Evolutionary conservation across 2,113 vertebrate species (phyloP).

Genomic region (Dunckerocampus dactyliophorus): DNA sequence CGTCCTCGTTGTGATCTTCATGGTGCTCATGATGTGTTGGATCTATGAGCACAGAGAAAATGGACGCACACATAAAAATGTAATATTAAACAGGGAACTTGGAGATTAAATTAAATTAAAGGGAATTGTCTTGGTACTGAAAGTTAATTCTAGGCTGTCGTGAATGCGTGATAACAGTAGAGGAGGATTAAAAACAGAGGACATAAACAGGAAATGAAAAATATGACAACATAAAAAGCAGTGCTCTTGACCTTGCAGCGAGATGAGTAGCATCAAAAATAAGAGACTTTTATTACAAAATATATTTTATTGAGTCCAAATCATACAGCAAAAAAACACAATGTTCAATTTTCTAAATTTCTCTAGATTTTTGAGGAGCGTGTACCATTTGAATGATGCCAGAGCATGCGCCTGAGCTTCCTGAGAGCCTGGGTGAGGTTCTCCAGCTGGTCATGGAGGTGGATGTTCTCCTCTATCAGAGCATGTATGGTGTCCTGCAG

Average conservation of each 20-base stretch:
- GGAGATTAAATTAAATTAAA: neutral
- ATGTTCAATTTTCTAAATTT: too few species aligned
- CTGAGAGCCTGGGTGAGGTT: constrained; percentile 74
- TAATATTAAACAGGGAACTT: neutral
- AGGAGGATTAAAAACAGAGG: constrained; percentile 23
- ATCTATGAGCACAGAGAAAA: neutral
- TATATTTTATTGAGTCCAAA: too few species aligned
- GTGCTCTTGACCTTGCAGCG: too few species aligned
- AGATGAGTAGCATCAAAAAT: neutral
- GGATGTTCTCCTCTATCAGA: constrained; percentile 77
- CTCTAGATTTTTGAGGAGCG: neutral
- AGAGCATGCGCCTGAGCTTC: constrained; percentile 68
- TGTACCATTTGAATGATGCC: constrained; percentile 69
- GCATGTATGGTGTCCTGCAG: constrained; percentile 78
- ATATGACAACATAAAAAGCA: too few species aligned
- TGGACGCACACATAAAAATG: neutral
- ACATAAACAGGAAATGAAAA: constrained; percentile 35
- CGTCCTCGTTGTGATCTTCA: constrained; percentile 44
- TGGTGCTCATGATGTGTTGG: constrained; percentile 31
- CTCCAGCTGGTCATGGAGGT: constrained; percentile 75
- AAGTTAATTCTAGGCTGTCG: neutral
- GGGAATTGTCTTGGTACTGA: too few species aligned
- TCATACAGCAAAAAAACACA: too few species aligned
- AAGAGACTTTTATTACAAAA: neutral
- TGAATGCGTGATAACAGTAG: neutral